These are phyloP conservation scores for Pantala flavescens DNA, from an alignment of 1,140 invertebrate species.

Conservation along the genomic window DNA sequence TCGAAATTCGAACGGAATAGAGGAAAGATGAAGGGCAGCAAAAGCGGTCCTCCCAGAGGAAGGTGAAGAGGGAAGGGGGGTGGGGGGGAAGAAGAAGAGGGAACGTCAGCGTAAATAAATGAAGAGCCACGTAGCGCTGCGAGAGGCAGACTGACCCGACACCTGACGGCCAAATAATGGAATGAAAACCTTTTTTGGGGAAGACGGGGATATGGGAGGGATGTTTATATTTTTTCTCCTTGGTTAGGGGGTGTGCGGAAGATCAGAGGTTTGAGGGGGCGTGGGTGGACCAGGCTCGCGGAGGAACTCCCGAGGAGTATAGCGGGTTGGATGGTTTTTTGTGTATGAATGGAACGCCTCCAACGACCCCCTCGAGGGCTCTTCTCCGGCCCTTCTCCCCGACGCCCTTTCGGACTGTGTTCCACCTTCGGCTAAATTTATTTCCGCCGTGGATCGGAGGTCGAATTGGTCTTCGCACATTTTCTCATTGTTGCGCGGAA, in stretches of 20 bases:
- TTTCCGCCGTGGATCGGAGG: neutral
- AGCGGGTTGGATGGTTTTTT: neutral
- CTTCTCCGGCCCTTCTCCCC: neutral
- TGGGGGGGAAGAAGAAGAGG: neutral
- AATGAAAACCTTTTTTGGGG: slow-evolving; percentile 5
- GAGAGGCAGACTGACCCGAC: slow-evolving; percentile 1
- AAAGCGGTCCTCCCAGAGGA: neutral
- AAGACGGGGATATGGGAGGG: neutral
- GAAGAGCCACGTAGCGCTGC: neutral
- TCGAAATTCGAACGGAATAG: neutral
- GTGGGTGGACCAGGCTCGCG: no score
- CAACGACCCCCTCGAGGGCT: neutral
- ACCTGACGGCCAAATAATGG: slow-evolving; percentile 7
- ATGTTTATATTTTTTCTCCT: no score
- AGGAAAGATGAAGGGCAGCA: neutral
- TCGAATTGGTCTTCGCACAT: neutral
- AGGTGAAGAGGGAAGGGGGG: neutral
- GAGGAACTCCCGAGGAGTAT: neutral
- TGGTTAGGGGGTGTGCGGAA: no score
- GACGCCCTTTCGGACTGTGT: neutral
- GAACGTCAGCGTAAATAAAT: slow-evolving; percentile 5
- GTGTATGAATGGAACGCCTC: neutral
- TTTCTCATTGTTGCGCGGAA: neutral
- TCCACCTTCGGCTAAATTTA: neutral
- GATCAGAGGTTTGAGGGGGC: no score